These are phyloP conservation scores for Protonibea diacanthus DNA, from an alignment of 2,797 vertebrate species.

Conservation along the genomic window DNA sequence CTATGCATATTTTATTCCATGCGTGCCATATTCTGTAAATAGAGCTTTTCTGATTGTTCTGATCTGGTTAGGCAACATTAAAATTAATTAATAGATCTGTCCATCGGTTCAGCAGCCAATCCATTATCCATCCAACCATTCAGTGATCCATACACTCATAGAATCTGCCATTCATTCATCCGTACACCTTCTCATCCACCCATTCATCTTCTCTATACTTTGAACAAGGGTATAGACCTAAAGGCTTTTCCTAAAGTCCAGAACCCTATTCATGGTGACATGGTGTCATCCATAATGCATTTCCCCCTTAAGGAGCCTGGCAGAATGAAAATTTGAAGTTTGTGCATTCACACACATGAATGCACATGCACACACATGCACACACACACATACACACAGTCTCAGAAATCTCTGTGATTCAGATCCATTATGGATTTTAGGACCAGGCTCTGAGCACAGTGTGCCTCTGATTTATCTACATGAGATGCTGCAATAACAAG, in stretches of 20 bases:
- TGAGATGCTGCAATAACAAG: constrained; percentile 54
- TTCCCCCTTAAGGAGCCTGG: constrained; percentile 29
- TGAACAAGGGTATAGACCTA: constrained; percentile 14
- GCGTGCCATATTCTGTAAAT: too few relatives aligned
- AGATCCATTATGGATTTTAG: constrained; percentile 54
- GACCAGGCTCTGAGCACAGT: constrained; percentile 21
- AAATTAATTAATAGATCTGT: too few relatives aligned
- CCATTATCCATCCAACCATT: too few relatives aligned
- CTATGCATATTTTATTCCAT: too few relatives aligned
- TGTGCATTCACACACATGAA: constrained; percentile 16
- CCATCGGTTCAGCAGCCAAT: too few relatives aligned
- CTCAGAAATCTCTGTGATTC: constrained; percentile 32
- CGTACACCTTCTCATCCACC: neutral
- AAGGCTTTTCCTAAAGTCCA: constrained; percentile 26
- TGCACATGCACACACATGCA: constrained; percentile 1
- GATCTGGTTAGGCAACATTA: too few relatives aligned
- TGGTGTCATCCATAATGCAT: constrained; percentile 60
- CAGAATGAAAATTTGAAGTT: constrained; percentile 24
- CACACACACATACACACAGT: neutral
- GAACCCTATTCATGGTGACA: constrained; percentile 39
- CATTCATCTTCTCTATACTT: constrained; percentile 8
- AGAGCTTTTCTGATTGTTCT: too few relatives aligned
- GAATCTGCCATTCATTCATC: neutral
- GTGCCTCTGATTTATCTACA: constrained; percentile 58
- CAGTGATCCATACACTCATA: neutral